Evolutionary conservation across 2,797 vertebrate genomes (phyloP), one percentile per base, ranked within the genome.

Genomic region (Thalassophryne amazonica): DNA sequence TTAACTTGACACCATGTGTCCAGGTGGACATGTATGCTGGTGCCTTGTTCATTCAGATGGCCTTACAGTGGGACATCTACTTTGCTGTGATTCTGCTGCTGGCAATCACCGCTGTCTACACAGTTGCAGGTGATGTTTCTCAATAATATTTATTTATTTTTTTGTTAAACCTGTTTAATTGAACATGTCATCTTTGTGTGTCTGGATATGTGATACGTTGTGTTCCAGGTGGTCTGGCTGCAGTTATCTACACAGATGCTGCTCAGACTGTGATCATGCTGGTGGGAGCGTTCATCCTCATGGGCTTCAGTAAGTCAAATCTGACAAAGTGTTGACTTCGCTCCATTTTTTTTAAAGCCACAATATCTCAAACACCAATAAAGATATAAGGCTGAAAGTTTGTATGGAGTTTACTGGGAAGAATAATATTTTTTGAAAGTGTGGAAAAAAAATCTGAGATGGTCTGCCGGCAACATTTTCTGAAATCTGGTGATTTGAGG

Each of bases 21-120:
- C 77, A 96, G 94, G 97, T 99, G 7, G 97, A 99, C 73, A 97
- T 99, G 90, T 99, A 99, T 0, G 97, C 97, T 0, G 97, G 97
- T 0, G 96, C 96, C 0, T 69, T 99, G 46, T 99, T 99, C 60
- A 99, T 99, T 33, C 93, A 99, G 86, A 93, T 97, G 16, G 95
- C 97, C 12, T 45, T 99, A 14, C 87, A 90, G 9, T 94, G 95
- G 93, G 84, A 99, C 63, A 93, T 99, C 67, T 99, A 99, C 56
- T 43, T 98, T 6, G 93, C 96, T 0, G 87, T 99, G 20, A 77
- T 77, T 0, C 75, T 95, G 35, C 85, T 99, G 51, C 81, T 99
- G 57, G 75, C 83, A 1, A 73, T 99, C 84, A 99, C 96, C 0
- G 94, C 95, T 1, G 2, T 99, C 8, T 99, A 98, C 86, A 99